These are phyloP conservation scores for Aporophyla nigra DNA, from an alignment of 2,888 invertebrate species.

Conservation along the genomic window DNA sequence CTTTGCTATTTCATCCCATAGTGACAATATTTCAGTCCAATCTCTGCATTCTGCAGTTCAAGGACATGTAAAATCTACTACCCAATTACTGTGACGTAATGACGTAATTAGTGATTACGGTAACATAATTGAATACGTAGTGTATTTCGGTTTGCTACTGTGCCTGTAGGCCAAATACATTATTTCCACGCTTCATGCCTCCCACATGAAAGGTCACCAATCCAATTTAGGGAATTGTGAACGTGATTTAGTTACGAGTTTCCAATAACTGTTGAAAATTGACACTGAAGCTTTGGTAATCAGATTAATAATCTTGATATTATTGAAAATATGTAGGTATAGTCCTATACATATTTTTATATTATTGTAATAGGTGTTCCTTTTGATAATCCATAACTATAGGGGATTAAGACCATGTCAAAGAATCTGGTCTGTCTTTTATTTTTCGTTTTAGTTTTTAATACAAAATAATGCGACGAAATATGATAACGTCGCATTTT, in stretches of 20 bases:
- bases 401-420: too few species aligned
- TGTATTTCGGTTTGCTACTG: constrained; percentile 10
- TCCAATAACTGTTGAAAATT: constrained; percentile 22
- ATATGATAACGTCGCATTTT: too few species aligned
- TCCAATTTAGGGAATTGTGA: constrained; percentile 31
- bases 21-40: background rate
- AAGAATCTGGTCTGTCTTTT: too few species aligned
- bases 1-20: background rate
- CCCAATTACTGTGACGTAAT: constrained; percentile 23
- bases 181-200: constrained; percentile 22
- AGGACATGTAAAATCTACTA: constrained; percentile 2
- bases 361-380: too few species aligned
- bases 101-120: constrained; percentile 30
- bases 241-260: constrained; percentile 37
- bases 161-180: constrained; percentile 29
- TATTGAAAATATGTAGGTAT: too few species aligned
- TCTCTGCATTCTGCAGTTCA: background rate
- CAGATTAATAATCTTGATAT: constrained; percentile 1
- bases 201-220: constrained; percentile 46
- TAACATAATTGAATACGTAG: constrained; percentile 32
- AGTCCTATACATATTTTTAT: too few species aligned
- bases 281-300: constrained; percentile 12
- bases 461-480: too few species aligned
- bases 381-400: too few species aligned
- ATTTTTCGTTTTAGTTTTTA: too few species aligned